Conservation (phyloP, 2,113 vertebrate genomes). For the Alosa alosa region DNA sequence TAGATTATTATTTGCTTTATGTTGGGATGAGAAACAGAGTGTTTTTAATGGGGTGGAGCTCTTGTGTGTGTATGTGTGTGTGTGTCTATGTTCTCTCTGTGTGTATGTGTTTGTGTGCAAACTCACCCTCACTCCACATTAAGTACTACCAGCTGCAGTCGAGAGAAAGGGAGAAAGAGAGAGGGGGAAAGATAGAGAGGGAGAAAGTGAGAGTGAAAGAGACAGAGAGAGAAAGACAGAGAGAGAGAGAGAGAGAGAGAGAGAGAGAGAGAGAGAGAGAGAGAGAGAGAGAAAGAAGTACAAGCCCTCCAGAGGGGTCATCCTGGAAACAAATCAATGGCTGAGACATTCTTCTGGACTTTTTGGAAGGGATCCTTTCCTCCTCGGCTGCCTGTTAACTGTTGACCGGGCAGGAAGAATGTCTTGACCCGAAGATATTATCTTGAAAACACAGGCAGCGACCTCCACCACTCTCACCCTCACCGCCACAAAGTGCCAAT, state of each 20-base stretch:
- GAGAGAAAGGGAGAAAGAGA: conserved; percentile 40
- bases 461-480: conserved; percentile 59
- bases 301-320: conserved; percentile 55
- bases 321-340: conserved; percentile 71
- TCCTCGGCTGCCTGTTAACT: conserved; percentile 54
- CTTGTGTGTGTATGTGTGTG: conserved; percentile 56
- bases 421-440: too few relatives aligned
- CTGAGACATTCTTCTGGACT: conserved; percentile 64
- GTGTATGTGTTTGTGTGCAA: conserved; percentile 53
- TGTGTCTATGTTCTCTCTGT: conserved; percentile 34
- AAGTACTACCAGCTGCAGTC: conserved; percentile 76
- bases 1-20: too few relatives aligned
- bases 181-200: background rate
- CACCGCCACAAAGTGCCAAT: conserved; percentile 70
- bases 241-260: background rate
- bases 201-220: background rate
- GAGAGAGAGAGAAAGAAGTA: conserved; percentile 19
- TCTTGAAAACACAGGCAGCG: conserved; percentile 69
- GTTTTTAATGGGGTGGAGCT: conserved; percentile 70
- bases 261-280: background rate
- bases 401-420: too few relatives aligned
- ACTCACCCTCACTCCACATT: conserved; percentile 62
- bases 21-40: conserved; percentile 65
- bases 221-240: conserved; percentile 22
- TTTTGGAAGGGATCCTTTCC: conserved; percentile 58